phyloP scores from a whole-genome alignment of 2,113 vertebrate species.

The Lathamus discolor region DNA sequence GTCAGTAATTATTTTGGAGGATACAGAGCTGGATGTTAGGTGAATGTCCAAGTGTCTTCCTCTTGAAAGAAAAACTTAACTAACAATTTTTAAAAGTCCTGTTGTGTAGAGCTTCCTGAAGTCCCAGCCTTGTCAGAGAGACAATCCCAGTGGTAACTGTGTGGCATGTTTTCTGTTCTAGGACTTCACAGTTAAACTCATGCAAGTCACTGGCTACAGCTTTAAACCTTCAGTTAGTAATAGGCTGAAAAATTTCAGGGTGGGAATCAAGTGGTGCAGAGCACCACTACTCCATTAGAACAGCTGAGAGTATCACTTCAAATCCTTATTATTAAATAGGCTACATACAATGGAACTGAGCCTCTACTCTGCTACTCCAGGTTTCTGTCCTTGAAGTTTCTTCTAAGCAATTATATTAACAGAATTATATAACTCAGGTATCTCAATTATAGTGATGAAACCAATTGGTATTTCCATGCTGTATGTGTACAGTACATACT shows the following conservation, averaged over 20 bases:
- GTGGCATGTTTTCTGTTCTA: not conserved
- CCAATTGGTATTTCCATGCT: not conserved
- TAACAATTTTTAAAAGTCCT: not conserved
- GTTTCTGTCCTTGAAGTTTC: not conserved
- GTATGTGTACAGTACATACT: not conserved
- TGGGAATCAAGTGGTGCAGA: not conserved
- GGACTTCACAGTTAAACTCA: not conserved
- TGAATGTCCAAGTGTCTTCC: not conserved
- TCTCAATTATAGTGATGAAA: not conserved
- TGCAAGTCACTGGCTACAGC: not conserved
- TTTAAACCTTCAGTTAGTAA: accelerated
- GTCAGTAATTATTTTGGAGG: not conserved
- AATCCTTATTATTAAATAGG: not conserved
- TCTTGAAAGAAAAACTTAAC: not conserved
- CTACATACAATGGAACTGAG: not conserved
- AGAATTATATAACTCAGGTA: not conserved
- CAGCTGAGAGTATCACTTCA: not conserved
- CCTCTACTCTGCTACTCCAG: not conserved
- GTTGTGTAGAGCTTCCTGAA: not conserved
- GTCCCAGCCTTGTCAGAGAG: not conserved
- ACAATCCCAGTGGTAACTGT: not conserved
- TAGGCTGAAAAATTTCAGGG: not conserved
- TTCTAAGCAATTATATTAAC: not conserved
- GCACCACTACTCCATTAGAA: not conserved
- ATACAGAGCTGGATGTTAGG: not conserved